Conservation (phyloP, 2,797 vertebrate species). For the Schizopygopsis pylzovi region DNA sequence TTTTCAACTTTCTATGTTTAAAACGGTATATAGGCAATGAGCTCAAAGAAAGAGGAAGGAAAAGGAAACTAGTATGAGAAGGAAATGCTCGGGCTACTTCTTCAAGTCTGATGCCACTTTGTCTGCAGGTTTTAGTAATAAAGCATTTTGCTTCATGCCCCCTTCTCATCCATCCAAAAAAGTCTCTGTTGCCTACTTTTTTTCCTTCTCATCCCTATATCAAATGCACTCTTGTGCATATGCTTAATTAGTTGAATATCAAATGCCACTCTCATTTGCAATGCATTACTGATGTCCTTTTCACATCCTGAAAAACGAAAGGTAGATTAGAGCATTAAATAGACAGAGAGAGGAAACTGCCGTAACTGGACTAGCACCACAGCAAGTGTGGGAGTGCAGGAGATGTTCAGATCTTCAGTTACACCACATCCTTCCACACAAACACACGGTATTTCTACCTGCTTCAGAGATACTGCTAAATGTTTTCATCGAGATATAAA, state of each 20-base stretch:
- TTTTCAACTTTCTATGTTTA: slow-evolving; percentile 11
- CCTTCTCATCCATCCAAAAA: neutral
- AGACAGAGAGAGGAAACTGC: neutral
- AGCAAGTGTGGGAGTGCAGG: neutral
- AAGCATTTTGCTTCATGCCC: neutral
- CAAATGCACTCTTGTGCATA: neutral
- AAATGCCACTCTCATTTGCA: neutral
- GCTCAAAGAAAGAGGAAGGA: slow-evolving; percentile 65
- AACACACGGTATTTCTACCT: slow-evolving; percentile 47
- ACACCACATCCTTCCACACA: slow-evolving; percentile 73
- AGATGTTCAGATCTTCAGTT: slow-evolving; percentile 64
- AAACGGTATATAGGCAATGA: slow-evolving; percentile 4
- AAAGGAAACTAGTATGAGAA: slow-evolving; percentile 62
- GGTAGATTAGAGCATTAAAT: neutral
- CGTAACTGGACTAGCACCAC: neutral
- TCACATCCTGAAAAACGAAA: neutral
- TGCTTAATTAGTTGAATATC: neutral
- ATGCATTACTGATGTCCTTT: neutral
- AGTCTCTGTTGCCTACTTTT: neutral
- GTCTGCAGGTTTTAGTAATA: neutral
- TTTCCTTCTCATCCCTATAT: neutral
- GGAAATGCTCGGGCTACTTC: slow-evolving; percentile 73
- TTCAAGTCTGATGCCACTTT: slow-evolving; percentile 59
- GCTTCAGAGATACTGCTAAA: neutral
- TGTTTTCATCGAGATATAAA: neutral